Base-by-base conservation (phyloP, 2,888 invertebrate species). In the Colostygia pectinataria region DNA sequence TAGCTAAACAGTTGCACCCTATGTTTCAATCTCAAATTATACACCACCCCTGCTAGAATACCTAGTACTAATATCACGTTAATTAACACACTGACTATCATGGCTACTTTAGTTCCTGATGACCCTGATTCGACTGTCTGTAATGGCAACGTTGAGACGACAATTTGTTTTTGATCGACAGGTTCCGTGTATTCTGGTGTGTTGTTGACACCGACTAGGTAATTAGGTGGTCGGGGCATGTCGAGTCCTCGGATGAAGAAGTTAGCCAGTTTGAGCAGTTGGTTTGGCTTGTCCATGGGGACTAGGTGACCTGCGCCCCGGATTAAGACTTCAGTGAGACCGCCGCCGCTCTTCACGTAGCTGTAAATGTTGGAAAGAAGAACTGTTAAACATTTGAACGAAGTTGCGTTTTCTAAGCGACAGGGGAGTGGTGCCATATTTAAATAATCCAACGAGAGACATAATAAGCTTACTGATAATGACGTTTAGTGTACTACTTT, bases 291-390 rank as follows among this genome's bases (percentile, higher is more conserved):
- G 72, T 93, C 93, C 13, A 88, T 74, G 0, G 93, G 92, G 0
- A 92, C 91, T 65, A 93, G 81, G 65, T 94, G 93, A 0, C 94
- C 94, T 0, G 93, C 91, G 44, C 91, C 90, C 2, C 91, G 77
- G 0, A 93, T 86, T 5, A 93, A 57, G 0, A 92, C 87, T 66
- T 93, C 92, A 0, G 90, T 91, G 9, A 93, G 83, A 32, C 90
- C 84, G 1, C 90, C 90, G 0, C 89, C 91, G 40, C 82, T 83
- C 69, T 91, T 92, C 0, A 90, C 83, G 72, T 92, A 93, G 6
- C 93, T 93, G 63, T 14, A 15, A 33, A 18, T 32, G 8, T 14
- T 8, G 4, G 3, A 27, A 15, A 23, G 10, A 8, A n/a, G 9
- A 18, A 9, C 8, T 15, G 18, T 9, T 2, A 5, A 24, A 24